Evolutionary conservation across 2,888 invertebrate species (phyloP).

Genomic region (Melieria omissa): DNA sequence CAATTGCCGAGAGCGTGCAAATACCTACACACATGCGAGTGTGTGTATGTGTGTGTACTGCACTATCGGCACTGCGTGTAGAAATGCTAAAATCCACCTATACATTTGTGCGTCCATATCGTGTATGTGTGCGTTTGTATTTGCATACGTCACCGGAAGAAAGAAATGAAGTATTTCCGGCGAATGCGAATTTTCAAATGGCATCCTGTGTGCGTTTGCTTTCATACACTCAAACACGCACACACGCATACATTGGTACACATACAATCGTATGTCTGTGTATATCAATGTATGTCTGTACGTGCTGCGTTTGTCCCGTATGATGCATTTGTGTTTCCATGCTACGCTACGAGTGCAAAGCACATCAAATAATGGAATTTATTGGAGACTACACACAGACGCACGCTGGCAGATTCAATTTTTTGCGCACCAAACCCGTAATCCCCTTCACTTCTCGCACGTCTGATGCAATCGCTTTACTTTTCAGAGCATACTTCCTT

Average conservation of each 20-base stretch:
- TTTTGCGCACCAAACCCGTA: no score
- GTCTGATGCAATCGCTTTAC: not conserved
- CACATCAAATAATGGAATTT: no score
- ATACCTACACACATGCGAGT: not conserved
- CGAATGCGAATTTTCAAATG: no score
- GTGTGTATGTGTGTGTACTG: not conserved
- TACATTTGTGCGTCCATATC: constrained; percentile 31
- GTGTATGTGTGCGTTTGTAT: constrained; percentile 15
- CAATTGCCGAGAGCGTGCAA: not conserved
- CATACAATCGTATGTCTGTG: not conserved
- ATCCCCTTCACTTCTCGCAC: no score
- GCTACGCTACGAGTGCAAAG: no score
- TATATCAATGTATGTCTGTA: not conserved
- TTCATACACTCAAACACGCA: no score
- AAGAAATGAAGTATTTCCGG: constrained; percentile 37
- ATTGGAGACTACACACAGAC: no score
- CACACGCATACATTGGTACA: no score
- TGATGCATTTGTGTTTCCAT: no score
- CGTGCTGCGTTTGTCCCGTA: not conserved
- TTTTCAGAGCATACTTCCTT: not conserved
- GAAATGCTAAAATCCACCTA: constrained; percentile 48
- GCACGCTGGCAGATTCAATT: no score
- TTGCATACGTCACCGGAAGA: constrained; percentile 31
- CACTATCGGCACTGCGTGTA: constrained; percentile 42
- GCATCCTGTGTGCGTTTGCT: no score